Conservation (phyloP, 2,113 vertebrate species). For the Choloepus hoffmanni region DNA sequence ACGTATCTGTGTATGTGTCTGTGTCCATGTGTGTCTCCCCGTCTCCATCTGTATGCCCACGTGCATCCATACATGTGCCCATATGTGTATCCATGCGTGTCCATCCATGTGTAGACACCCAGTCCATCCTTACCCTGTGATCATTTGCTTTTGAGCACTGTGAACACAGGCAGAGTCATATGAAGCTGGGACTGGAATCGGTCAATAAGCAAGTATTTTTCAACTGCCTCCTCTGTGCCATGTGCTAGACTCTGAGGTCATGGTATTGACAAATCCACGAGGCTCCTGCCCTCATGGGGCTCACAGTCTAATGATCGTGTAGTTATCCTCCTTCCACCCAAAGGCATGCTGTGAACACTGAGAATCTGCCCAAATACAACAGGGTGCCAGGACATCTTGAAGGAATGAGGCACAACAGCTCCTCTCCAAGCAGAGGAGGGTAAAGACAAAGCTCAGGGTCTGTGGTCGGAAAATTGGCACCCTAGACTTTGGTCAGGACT, state of each 20-base stretch:
- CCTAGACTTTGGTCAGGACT: not conserved
- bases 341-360: not conserved
- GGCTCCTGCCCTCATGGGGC: not conserved
- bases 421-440: too few species aligned
- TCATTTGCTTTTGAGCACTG: not conserved
- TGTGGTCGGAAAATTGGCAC: not conserved
- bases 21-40: too few species aligned
- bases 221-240: not conserved
- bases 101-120: not conserved
- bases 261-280: not conserved
- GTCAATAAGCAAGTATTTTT: not conserved
- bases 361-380: not conserved
- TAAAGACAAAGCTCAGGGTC: too few species aligned
- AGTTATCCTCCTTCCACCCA: not conserved
- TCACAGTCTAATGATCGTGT: not conserved
- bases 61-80: too few species aligned
- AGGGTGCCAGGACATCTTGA: not conserved
- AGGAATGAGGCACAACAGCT: not conserved
- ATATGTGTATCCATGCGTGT: too few species aligned
- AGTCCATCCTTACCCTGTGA: not conserved
- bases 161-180: not conserved
- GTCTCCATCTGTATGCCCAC: too few species aligned
- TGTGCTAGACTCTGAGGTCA: not conserved
- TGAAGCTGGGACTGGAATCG: not conserved
- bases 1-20: not conserved